Evolutionary conservation across 2,113 vertebrate genomes (phyloP).

Genomic region (Epinephelus cyanopodus): DNA sequence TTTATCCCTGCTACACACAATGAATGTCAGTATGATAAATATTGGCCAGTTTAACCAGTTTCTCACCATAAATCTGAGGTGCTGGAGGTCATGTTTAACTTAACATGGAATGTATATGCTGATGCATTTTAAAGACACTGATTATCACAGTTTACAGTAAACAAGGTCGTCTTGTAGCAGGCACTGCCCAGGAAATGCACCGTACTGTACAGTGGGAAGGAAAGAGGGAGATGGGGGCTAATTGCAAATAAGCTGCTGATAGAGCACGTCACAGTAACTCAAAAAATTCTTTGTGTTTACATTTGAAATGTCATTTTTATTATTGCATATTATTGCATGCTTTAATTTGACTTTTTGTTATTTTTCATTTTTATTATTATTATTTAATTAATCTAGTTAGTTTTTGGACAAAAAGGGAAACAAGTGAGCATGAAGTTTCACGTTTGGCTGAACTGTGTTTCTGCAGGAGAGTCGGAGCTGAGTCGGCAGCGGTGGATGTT

Average conservation of each 20-base stretch:
- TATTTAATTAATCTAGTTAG: neutral
- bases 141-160: neutral
- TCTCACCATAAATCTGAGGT: neutral
- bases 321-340: no score
- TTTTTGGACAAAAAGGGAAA: neutral
- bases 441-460: neutral
- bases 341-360: neutral
- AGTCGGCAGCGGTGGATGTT: slow-evolving; percentile 96
- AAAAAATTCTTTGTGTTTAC: neutral
- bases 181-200: neutral
- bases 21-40: neutral
- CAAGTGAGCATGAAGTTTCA: neutral
- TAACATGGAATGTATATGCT: neutral
- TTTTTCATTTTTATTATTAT: no score
- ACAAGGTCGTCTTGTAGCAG: neutral
- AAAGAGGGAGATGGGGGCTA: no score
- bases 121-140: neutral
- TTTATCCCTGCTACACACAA: neutral
- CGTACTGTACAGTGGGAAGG: neutral
- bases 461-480: slow-evolving; percentile 89
- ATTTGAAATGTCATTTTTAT: no score
- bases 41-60: neutral
- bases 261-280: no score
- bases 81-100: neutral
- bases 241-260: no score